Percentiles rank a stretch among this genome's conserved stretches.
Evolutionary conservation across 2,113 vertebrate genomes (phyloP).

Genomic region (Diadophis punctatus): DNA sequence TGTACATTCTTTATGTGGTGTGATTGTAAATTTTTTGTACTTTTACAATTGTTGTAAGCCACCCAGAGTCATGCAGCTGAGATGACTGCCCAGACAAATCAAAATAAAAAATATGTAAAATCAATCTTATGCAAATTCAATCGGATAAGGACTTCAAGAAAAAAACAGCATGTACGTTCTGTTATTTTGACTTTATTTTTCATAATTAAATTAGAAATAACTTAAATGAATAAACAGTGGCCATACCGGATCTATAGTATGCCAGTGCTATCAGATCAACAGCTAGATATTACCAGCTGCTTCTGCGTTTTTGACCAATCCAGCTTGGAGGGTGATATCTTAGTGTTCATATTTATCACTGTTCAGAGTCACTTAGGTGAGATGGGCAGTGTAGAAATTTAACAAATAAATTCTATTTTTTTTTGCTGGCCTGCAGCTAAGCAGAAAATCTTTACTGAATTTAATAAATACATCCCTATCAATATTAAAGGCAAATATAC

Average conservation of each 20-base stretch:
- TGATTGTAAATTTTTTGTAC: neutral
- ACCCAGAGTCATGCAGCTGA: neutral
- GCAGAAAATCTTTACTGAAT: neutral
- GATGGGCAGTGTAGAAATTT: no score
- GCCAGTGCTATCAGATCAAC: neutral
- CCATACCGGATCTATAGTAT: neutral
- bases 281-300: neutral
- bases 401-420: no score
- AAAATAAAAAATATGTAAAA: neutral
- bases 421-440: neutral
- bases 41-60: neutral
- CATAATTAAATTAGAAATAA: neutral
- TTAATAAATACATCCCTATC: neutral
- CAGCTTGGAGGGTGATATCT: neutral
- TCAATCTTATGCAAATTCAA: no score
- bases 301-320: neutral
- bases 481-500: neutral
- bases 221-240: neutral
- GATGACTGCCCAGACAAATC: neutral
- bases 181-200: neutral
- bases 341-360: neutral
- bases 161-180: neutral
- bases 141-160: neutral
- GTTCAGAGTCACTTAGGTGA: no score
- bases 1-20: neutral